These are phyloP conservation scores for Stramonita haemastoma DNA, from an alignment of 2,888 invertebrate genomes.

Conservation along the genomic window DNA sequence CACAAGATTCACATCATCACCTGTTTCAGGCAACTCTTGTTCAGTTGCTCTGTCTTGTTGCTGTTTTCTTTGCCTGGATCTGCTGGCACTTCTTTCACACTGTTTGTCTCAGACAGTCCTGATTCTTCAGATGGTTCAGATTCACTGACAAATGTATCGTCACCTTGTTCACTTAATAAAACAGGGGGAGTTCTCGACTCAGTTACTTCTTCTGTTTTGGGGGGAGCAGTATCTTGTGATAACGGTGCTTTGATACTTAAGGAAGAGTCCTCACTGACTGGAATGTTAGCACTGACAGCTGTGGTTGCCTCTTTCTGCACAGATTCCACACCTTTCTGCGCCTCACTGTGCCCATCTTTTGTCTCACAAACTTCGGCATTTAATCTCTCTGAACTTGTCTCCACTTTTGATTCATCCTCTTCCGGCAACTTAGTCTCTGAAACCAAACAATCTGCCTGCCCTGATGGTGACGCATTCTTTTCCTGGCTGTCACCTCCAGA, in stretches of 20 bases:
- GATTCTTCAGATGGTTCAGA: neutral
- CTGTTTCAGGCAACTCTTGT: neutral
- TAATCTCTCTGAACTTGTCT: neutral
- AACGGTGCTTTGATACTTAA: too few relatives aligned
- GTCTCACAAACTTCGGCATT: neutral
- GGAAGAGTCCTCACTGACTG: neutral
- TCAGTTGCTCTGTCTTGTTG: neutral
- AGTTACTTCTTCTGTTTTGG: neutral
- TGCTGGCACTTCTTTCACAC: neutral
- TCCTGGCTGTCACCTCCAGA: neutral
- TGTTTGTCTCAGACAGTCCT: neutral
- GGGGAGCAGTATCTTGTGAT: neutral
- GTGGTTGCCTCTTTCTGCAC: neutral
- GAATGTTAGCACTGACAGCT: neutral
- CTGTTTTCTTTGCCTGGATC: neutral
- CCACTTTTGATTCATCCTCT: conserved; percentile 16
- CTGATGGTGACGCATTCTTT: neutral
- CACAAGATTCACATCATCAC: neutral
- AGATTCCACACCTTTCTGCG: neutral
- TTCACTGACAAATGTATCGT: neutral
- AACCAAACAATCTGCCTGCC: neutral
- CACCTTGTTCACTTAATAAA: neutral
- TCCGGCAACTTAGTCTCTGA: neutral
- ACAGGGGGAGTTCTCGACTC: neutral
- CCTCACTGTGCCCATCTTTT: neutral